Base-by-base conservation (phyloP, 2,888 invertebrate species). In the Caenorhabditis angaria region DNA sequence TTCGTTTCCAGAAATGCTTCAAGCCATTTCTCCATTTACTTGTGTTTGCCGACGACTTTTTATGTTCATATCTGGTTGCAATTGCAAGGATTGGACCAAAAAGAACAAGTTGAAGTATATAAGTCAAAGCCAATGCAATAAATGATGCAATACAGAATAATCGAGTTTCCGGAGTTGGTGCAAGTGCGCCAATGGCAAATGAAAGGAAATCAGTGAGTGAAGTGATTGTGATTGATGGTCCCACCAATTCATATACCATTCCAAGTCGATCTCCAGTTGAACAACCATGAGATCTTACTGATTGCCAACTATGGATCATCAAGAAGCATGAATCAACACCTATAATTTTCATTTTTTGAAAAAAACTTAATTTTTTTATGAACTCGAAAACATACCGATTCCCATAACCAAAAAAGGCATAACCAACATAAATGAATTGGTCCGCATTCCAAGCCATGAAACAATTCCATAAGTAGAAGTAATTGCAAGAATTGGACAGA, bases 321-420 rank as follows among this genome's bases (percentile, higher is more conserved):
- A 85, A 60, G 56, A 85, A 85, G 12, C 81, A 83, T 20, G 83
- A 83, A 58, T 85, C 84, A 25, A 85, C 84, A 47, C 83, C 83
- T 82, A 61, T 12, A 70, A 48, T 24, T 48, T 18, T n/a, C 65
- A 35, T 54, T 58, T 71, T 12, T n/a, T 24, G 20, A 12, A 14
- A 18, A 20, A 32, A 32, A 3, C 2, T 10, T 25, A 35, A 20
- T 41, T 27, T 8, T 47, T 10, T 5, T 25, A 47, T 24, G 18
- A 29, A 24, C 22, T 53, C 27, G 14, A 14, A 32, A 50, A 68
- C 71, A 51, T 47, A 83, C 85, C 87, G 53, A 87, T 87, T 53
- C 86, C 87, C 80, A 87, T 82, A 22, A 87, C 82, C 12, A 87
- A 75, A 59, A 85, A 85, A 3, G 87, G 87, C 81, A 85, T 83